Evolutionary conservation across 2,113 vertebrate genomes (phyloP).

Genomic region (Baryphthengus martii): DNA sequence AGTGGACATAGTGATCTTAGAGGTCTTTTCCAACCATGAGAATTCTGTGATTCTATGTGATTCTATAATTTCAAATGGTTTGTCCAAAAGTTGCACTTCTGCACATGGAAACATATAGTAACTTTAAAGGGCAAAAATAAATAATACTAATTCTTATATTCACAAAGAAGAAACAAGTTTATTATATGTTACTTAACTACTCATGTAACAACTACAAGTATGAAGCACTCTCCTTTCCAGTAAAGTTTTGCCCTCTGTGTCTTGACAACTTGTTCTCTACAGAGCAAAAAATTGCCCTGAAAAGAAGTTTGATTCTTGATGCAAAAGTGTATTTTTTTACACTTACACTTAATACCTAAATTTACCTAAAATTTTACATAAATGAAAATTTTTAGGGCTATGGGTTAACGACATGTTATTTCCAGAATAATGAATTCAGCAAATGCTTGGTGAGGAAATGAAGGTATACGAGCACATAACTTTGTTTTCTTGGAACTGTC

Average conservation of each 20-base stretch:
- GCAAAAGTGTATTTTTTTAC: neutral
- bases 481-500: constrained; percentile 39
- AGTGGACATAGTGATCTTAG: too few species aligned
- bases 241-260: neutral
- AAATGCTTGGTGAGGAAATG: constrained; percentile 57
- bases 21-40: too few species aligned
- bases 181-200: neutral
- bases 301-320: neutral
- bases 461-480: neutral
- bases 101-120: neutral
- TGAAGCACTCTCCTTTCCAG: neutral
- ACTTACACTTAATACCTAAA: neutral
- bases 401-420: neutral
- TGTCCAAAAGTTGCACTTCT: neutral
- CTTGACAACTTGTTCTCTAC: neutral
- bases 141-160: neutral
- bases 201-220: neutral
- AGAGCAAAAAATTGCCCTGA: neutral
- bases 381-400: neutral
- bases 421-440: constrained; percentile 36
- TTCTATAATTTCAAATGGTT: neutral
- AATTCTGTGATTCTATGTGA: too few species aligned
- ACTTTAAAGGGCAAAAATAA: neutral
- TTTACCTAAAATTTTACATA: neutral
- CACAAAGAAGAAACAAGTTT: neutral